Conservation (phyloP, 2,797 vertebrate genomes). For the Taenioides sp. region DNA sequence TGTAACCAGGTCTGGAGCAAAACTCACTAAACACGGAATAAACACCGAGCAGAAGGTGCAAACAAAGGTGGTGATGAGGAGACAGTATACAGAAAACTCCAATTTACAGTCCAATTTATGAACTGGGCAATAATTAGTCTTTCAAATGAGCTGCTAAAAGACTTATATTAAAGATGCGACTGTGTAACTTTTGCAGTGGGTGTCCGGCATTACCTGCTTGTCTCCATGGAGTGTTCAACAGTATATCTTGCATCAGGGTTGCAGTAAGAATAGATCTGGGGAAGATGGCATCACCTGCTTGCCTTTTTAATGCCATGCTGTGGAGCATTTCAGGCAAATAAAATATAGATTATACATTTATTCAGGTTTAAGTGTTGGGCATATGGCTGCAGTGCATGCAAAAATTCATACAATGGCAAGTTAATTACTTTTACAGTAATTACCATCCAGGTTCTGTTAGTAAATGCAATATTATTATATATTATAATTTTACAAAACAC, state of each 20-base stretch:
- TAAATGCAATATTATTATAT: background rate
- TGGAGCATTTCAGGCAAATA: no score
- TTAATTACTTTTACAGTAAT: background rate
- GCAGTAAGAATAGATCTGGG: no score
- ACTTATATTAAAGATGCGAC: background rate
- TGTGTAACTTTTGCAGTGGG: no score
- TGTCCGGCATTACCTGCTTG: no score
- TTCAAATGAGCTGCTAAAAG: background rate
- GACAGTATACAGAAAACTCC: background rate
- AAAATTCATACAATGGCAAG: background rate
- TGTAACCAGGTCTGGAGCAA: conserved; percentile 88
- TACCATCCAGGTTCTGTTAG: background rate
- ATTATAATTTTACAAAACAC: background rate
- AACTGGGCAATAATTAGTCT: background rate
- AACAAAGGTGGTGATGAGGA: conserved; percentile 12
- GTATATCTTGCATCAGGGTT: no score
- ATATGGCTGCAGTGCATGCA: background rate
- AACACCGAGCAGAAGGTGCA: conserved; percentile 17
- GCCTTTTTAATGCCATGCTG: background rate
- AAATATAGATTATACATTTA: background rate
- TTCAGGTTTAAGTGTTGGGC: background rate
- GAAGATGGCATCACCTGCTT: background rate
- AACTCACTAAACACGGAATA: background rate
- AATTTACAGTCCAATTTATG: background rate
- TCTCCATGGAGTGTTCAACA: no score